Evolutionary conservation across 2,888 invertebrate species (phyloP), one percentile per base, ranked within the genome.

Genomic region (Amiota mariae): DNA sequence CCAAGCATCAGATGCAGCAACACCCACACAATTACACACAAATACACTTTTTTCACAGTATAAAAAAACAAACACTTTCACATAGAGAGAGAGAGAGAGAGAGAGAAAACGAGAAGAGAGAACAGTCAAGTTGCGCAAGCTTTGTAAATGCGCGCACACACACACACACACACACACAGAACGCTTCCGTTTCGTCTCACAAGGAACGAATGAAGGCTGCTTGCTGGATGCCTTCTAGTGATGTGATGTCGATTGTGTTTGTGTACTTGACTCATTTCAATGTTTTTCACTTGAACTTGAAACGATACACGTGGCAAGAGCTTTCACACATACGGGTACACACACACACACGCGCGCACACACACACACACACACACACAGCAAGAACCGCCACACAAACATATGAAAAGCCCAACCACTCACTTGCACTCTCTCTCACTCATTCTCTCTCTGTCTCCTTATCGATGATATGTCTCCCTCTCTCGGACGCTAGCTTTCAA

Each of bases 211-310:
- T 51, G 54, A n/a, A 12, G 12, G 4, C 13, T 51, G 54, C n/a
- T 12, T n/a, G 51, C 4, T 51, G 51, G 51, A 1, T 54, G 68
- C 59, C 63, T 57, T 64, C 51, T 66, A n/a, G 12, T 57, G n/a
- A n/a, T n/a, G n/a, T n/a, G 63, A 12, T 47, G 59, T 63, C 24
- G 48, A 24, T 70, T 67, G 20, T 51, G 64, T 47, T 46, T 68
- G 73, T 84, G 85, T 85, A 84, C 84, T 84, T 84, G 85, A 78
- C 72, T 76, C 54, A 24, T 75, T 83, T 84, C 84, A 84, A 84
- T 85, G 85, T 81, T 83, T 82, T 61, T 79, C 78, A 85, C 84
- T 84, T 84, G 84, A 84, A 84, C 84, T 84, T 84, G 84, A 84
- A 84, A 76, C 79, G 75, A 12, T 47, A 77, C 80, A 80, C 80